Base-by-base conservation (phyloP, 2,113 vertebrate genomes). In the Petrocephalus zakoni region DNA sequence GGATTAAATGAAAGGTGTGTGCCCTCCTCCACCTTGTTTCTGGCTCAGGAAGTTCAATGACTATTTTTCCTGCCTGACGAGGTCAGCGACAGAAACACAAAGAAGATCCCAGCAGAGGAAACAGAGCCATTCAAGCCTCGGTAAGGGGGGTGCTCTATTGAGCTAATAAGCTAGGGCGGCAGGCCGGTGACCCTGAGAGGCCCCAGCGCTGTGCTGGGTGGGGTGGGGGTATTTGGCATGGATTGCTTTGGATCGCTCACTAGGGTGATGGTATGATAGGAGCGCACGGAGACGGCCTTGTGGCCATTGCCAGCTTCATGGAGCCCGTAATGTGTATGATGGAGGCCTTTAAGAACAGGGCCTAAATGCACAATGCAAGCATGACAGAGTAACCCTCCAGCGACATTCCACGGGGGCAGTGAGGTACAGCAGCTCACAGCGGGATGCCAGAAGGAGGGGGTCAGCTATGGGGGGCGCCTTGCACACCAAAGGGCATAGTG, bases 361-460 rank as follows among this genome's bases (percentile, higher is more conserved):
- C n/a, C n/a, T 25, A 64, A 64, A 22, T 9, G 10, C 61, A 64
- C 25, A 25, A 64, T 64, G 61, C n/a, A 25, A 11, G 10, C 9
- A 1, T 64, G n/a, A 64, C 25, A 22, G 61, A 64, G 25, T n/a
- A 8, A 8, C n/a, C 9, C 9, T n/a, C 61, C 61, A 64, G 1
- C 9, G 2, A 25, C 2, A 9, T 8, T n/a, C 58, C 58, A 25
- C 58, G 1, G 22, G 1, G 22, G 21, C n/a, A 84, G 68, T 84
- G 82, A n/a, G 47, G 21, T 84, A 8, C 21, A 4, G 47, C 8
- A 11, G 46, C 82, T 15, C 7, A 68, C 58, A 78, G 25, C 42
- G 19, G 52, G 49, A 81, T 46, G 51, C 37, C 84, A 53, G 75
- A n/a, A 78, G 85, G 87, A 72, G 75, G 78, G 75, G 49, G 86